Percentiles rank a stretch among this genome's conserved stretches.
Evolutionary conservation across 1,140 invertebrate genomes (phyloP).

Genomic region (Cydia strobilella): DNA sequence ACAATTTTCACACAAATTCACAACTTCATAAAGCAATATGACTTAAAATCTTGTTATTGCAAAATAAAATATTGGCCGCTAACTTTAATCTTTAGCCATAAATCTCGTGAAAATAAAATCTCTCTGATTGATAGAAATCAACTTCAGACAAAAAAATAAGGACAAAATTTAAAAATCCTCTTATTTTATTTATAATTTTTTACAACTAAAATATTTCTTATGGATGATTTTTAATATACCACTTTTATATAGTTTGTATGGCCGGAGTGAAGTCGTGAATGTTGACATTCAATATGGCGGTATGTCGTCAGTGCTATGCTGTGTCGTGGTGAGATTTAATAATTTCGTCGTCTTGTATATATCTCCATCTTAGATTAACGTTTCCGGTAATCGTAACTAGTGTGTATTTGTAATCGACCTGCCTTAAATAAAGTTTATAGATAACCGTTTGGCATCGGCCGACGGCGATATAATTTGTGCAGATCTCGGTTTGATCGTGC

Average conservation of each 20-base stretch:
- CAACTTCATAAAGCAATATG: too few relatives aligned
- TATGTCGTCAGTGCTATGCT: conserved; percentile 96
- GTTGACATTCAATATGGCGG: conserved; percentile 91
- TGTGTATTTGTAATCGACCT: conserved; percentile 41
- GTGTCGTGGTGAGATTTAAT: conserved; percentile 88
- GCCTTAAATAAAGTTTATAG: conserved; percentile 41
- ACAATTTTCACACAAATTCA: too few relatives aligned
- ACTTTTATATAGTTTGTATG: conserved; percentile 57
- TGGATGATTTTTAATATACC: conserved; percentile 25
- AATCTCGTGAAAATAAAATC: conserved; percentile 56
- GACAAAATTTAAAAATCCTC: conserved; percentile 55
- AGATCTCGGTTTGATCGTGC: conserved; percentile 57
- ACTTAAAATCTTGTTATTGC: background rate
- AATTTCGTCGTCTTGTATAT: conserved; percentile 63
- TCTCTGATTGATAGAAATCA: conserved; percentile 58
- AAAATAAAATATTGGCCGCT: conserved; percentile 21
- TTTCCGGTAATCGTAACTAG: conserved; percentile 41
- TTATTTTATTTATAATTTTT: conserved; percentile 29
- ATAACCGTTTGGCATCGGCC: conserved; percentile 38
- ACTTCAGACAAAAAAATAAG: conserved; percentile 70
- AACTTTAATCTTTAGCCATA: conserved; percentile 11
- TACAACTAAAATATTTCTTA: conserved; percentile 33
- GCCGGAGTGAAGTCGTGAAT: conserved; percentile 65
- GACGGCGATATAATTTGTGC: conserved; percentile 66
- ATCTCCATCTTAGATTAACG: conserved; percentile 46